Evolutionary conservation across 2,797 vertebrate genomes (phyloP), one percentile per base, ranked within the genome.

Genomic region (Argyrosomus regius): DNA sequence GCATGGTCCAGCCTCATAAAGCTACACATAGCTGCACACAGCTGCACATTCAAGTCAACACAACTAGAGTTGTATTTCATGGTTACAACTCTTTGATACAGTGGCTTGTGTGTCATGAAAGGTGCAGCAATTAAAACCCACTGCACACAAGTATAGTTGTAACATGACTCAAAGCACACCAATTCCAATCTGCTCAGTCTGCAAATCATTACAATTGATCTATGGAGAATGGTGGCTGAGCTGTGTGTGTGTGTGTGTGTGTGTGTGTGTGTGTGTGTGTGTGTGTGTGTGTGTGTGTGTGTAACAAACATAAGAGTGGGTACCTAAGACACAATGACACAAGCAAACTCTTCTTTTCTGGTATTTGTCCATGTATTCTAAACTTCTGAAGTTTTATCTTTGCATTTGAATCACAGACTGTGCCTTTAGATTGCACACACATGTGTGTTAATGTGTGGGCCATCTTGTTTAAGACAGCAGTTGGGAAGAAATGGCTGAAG

Each of bases 161-260:
- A 82, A 81, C 70, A 73, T 63, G 63, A 62, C 72, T 76, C 56
- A 80, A 68, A 77, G 67, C 61, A 6, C 13, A 62, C 68, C 22
- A 22, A 17, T 58, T 69, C 41, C 72, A 76, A 77, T 77, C 35
- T 41, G 75, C 62, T 81, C 66, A 5, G 48, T 61, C 75, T 58
- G 65, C 61, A 89, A 87, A 84, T 88, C 80, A 77, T 83, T 81
- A 54, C 52, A 60, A 78, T 52, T 81, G 84, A 84, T 91, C 67
- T 22, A 26, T 66, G 52, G 70, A 83, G 72, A 78, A 35, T 3
- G 20, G 49, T 24, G 52, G 28, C 20, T 17, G 17, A 46, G 39
- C 7, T 61, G n/a, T 79, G 22, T 58, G 39, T 71, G 41, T 28
- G 35, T 66, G 39, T 76, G 67, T 54, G 43, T 71, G 41, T 28